Evolutionary conservation across 2,797 vertebrate species (phyloP).

Genomic region (Silurus aristotelis): DNA sequence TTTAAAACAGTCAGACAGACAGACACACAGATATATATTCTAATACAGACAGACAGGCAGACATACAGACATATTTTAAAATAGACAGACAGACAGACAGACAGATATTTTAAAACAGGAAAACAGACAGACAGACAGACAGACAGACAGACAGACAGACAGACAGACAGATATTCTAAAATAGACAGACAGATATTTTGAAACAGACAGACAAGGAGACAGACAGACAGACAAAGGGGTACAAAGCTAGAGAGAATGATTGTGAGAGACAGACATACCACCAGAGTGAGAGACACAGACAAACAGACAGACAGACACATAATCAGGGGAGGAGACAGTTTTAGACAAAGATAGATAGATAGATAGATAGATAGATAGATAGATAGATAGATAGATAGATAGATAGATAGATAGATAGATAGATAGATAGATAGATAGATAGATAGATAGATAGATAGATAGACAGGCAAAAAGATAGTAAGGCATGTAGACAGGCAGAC

Average conservation of each 20-base stretch:
- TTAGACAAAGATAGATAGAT: no score
- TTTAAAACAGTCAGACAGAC: no score
- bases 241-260: no score
- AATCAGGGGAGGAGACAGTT: no score
- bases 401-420: no score
- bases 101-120: not conserved
- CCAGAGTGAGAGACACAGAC: conserved; percentile 54
- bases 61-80: not conserved
- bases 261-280: not conserved
- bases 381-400: no score
- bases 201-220: not conserved
- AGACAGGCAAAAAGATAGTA: conserved; percentile 51
- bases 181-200: not conserved
- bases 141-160: not conserved
- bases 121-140: no score
- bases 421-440: no score
- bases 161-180: not conserved
- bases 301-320: not conserved
- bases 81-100: not conserved
- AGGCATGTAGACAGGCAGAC: not conserved
- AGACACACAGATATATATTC: no score
- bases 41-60: no score
- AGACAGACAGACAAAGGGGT: not conserved
- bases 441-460: conserved; percentile 6
- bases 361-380: no score